These are phyloP conservation scores for Euwallacea fornicatus DNA, from an alignment of 1,140 invertebrate species.

Conservation along the genomic window DNA sequence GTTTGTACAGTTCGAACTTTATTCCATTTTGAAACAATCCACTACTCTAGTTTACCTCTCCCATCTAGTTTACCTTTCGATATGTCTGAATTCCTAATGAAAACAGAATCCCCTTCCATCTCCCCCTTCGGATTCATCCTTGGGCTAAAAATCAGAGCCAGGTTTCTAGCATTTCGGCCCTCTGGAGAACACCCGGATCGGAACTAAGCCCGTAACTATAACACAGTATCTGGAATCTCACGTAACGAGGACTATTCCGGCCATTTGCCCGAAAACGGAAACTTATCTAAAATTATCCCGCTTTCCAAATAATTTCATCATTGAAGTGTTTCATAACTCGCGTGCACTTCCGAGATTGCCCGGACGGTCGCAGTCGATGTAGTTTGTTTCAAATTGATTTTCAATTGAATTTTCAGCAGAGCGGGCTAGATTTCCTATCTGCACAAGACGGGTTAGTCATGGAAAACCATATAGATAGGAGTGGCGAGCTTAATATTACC, in stretches of 20 bases:
- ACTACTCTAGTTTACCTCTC: too few relatives aligned
- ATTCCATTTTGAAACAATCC: too few relatives aligned
- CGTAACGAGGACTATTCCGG: slow-evolving; percentile 33
- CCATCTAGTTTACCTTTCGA: too few relatives aligned
- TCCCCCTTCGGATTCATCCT: too few relatives aligned
- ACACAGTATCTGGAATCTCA: slow-evolving; percentile 25
- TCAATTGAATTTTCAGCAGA: slow-evolving; percentile 45
- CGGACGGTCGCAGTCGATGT: slow-evolving; percentile 26
- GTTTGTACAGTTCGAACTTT: too few relatives aligned
- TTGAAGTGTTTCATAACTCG: slow-evolving; percentile 47
- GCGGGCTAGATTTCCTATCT: slow-evolving; percentile 35
- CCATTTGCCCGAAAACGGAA: slow-evolving; percentile 37
- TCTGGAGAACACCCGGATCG: too few relatives aligned
- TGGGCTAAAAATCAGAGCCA: too few relatives aligned
- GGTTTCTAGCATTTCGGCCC: too few relatives aligned
- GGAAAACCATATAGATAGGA: slow-evolving; percentile 3
- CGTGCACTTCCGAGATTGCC: slow-evolving; percentile 45
- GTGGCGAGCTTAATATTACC: neutral
- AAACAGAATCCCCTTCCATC: too few relatives aligned
- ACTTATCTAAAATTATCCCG: slow-evolving; percentile 45
- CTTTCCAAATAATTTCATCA: slow-evolving; percentile 48
- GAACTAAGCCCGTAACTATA: too few relatives aligned
- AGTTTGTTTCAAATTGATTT: slow-evolving; percentile 46
- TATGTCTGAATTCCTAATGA: too few relatives aligned
- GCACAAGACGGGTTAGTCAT: slow-evolving; percentile 3